Evolutionary conservation across 2,888 invertebrate genomes (phyloP), one percentile per base, ranked within the genome.

Genomic region (Spisula solida): DNA sequence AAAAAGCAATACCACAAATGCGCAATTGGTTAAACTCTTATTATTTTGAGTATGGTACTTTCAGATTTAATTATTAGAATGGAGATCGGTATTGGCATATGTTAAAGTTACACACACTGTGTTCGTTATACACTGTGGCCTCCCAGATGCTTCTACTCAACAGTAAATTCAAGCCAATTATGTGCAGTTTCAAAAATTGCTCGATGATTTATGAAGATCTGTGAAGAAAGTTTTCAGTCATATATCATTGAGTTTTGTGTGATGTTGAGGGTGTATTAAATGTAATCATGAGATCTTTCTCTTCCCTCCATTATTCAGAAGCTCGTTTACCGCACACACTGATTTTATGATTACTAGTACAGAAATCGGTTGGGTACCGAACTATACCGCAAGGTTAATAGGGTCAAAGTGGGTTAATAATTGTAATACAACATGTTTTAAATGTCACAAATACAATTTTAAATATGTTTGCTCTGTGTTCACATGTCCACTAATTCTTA

Each of bases 281-380:
- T 82, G 84, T 86, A 91, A 88, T 91, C 89, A 81, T 29, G 31
- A 56, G 85, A 91, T 91, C 89, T 81, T 55, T 83, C 25, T 41
- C 51, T 48, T 55, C 86, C 86, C 81, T 29, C 79, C n/a, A 29
- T 79, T 79, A 56, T 85, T 31, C 41, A 29, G 25, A 41, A 81
- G 75, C 86, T 88, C 90, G 90, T 92, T 92, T 90, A 90, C 89
- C 92, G 8, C 85, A 85, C 85, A 85, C 85, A 47, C 25, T 56
- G 83, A 48, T 51, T 83, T 48, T 83, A 75, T 83, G 83, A 83
- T 75, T 83, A 83, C 48, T 29, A 29, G 70, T 29, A 48, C 75
- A 20, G 75, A 83, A 75, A 75, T 60, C 48, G 80, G 60, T 48
- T 47, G 85, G 85, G 85, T 80, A 56, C 80, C 85, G 12, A 56